Percentiles rank a stretch among this genome's conserved stretches.
phyloP scores from a whole-genome alignment of 2,888 invertebrate species.

The Dilophus febrilis region DNA sequence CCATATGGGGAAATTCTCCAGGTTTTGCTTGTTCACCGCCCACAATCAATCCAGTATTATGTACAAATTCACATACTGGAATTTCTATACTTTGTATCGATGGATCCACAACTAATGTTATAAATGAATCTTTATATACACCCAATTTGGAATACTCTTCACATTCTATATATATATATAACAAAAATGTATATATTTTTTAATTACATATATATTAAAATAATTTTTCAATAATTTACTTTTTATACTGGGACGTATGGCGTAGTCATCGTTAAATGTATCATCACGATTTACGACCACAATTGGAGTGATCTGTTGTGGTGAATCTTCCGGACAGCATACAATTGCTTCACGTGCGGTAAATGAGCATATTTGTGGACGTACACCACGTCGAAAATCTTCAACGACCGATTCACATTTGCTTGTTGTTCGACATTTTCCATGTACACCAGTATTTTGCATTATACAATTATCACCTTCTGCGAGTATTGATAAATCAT shows the following conservation, averaged over 20 bases:
- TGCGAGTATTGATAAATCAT: too few relatives aligned
- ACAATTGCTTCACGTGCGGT: slow-evolving; percentile 3
- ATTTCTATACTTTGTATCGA: background rate
- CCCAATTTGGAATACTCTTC: slow-evolving; percentile 5
- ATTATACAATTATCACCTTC: too few relatives aligned
- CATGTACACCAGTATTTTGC: too few relatives aligned
- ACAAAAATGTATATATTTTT: background rate
- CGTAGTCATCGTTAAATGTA: background rate
- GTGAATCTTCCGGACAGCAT: slow-evolving; percentile 5
- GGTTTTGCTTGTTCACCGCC: slow-evolving; percentile 22
- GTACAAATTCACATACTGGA: slow-evolving; percentile 18
- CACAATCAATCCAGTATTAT: slow-evolving; percentile 14
- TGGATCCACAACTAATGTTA: background rate
- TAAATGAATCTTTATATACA: slow-evolving; percentile 1
- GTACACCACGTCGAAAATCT: slow-evolving; percentile 2
- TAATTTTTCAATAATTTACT: background rate
- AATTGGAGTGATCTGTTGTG: background rate
- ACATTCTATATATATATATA: slow-evolving; percentile 1
- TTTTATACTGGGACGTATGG: background rate
- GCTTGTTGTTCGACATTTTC: too few relatives aligned
- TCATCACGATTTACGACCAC: background rate
- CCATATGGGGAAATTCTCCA: slow-evolving; percentile 28
- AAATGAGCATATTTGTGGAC: slow-evolving; percentile 4
- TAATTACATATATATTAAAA: background rate
- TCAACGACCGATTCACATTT: too few relatives aligned